phyloP scores from a whole-genome alignment of 2,797 vertebrate species.

The Anguilla pacifica region DNA sequence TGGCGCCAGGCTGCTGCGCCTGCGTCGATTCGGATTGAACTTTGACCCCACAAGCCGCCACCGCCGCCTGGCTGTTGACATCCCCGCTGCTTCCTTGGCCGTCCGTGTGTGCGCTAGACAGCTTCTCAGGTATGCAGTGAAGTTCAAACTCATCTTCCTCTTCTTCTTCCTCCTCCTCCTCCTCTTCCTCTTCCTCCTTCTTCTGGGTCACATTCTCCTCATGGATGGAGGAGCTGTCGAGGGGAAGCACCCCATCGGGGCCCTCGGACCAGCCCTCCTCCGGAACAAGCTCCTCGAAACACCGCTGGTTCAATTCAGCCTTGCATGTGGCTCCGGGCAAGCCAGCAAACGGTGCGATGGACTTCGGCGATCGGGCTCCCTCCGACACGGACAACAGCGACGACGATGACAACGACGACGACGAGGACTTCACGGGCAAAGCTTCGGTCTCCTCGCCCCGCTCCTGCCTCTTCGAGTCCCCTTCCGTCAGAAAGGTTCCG shows the following conservation, averaged over 20 bases:
- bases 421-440: background rate
- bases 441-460: background rate
- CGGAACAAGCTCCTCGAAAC: constrained; percentile 46
- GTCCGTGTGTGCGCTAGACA: constrained; percentile 8
- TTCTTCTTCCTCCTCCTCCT: background rate
- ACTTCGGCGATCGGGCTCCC: constrained; percentile 36
- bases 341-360: constrained; percentile 36
- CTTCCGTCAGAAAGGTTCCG: constrained; percentile 54
- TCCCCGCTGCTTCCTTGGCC: constrained; percentile 28
- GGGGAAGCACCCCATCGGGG: constrained; percentile 60
- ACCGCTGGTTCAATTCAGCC: constrained; percentile 47
- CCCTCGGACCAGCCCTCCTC: constrained; percentile 53
- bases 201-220: constrained; percentile 49
- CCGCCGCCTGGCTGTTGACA: constrained; percentile 49
- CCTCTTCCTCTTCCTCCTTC: background rate
- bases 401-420: background rate
- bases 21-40: background rate
- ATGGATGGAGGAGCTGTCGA: constrained; percentile 67
- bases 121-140: constrained; percentile 33
- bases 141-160: constrained; percentile 28
- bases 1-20: constrained; percentile 29
- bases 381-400: background rate
- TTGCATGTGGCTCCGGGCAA: constrained; percentile 46
- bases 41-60: constrained; percentile 43
- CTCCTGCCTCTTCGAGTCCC: constrained; percentile 50